Evolutionary conservation across 2,888 invertebrate genomes (phyloP).

Genomic region (Lithophane ornitopus): DNA sequence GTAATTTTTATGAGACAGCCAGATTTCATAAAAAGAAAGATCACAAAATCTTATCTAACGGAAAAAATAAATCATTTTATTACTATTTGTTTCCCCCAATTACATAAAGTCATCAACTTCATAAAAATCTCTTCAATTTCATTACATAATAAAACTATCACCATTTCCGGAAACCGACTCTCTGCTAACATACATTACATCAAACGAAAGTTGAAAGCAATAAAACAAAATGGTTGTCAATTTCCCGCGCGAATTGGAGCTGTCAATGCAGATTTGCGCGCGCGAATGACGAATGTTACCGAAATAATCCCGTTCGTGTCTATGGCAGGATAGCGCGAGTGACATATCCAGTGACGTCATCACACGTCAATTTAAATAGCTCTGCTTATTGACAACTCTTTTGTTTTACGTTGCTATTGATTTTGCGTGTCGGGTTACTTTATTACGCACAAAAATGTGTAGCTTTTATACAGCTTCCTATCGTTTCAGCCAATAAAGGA

Average conservation of each 20-base stretch:
- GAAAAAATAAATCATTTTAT: conserved; percentile 37
- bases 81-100: conserved; percentile 31
- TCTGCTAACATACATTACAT: conserved; percentile 47
- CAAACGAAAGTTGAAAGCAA: conserved; percentile 60
- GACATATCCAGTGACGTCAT: conserved; percentile 58
- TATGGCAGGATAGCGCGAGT: conserved; percentile 60
- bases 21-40: background rate
- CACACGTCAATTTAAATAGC: conserved; percentile 49
- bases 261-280: conserved; percentile 69
- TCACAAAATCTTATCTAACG: background rate
- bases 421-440: conserved; percentile 10
- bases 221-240: conserved; percentile 65
- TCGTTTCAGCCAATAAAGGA: background rate
- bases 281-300: conserved; percentile 65
- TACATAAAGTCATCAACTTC: conserved; percentile 21
- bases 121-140: conserved; percentile 32
- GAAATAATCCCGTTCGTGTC: conserved; percentile 65
- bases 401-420: conserved; percentile 48
- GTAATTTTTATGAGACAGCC: background rate
- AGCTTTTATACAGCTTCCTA: background rate
- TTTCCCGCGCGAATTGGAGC: conserved; percentile 60
- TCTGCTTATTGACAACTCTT: conserved; percentile 43
- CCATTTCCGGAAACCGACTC: conserved; percentile 50
- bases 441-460: conserved; percentile 11
- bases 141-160: conserved; percentile 57